A percentile compares a stretch with the other conserved stretches of the same genome.
phyloP scores from a whole-genome alignment of 2,797 vertebrate species.

The Anguilla megastoma region DNA sequence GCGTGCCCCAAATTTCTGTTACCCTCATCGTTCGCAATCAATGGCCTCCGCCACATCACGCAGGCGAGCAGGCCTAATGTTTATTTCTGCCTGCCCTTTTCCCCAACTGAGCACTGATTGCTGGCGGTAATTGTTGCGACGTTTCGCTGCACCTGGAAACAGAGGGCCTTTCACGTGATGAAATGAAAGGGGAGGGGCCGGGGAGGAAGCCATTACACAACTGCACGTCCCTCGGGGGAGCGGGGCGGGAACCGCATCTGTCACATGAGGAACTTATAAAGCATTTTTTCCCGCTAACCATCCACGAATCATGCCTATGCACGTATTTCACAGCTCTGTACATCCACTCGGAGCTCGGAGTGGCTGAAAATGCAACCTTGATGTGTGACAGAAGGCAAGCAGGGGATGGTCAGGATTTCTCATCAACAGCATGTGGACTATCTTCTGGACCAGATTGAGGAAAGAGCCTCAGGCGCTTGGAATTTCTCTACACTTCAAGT shows the following conservation, averaged over 20 bases:
- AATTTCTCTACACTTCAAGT: neutral
- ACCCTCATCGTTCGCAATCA: neutral
- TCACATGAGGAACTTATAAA: constrained; percentile 34
- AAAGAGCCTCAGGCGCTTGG: neutral
- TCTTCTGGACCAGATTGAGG: neutral
- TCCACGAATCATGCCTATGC: neutral
- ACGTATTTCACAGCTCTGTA: neutral
- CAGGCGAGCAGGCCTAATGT: constrained; percentile 16
- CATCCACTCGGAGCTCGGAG: neutral
- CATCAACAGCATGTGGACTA: neutral
- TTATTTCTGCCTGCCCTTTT: constrained; percentile 15
- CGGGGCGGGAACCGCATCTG: constrained; percentile 33
- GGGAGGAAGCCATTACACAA: constrained; percentile 31
- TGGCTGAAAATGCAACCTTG: neutral
- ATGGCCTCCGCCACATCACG: neutral
- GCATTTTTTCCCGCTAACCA: constrained; percentile 21
- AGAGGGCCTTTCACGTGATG: constrained; percentile 15
- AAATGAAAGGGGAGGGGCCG: constrained; percentile 10
- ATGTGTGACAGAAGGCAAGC: neutral
- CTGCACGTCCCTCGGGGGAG: constrained; percentile 6
- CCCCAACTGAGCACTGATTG: constrained; percentile 4
- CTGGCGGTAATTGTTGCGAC: constrained; percentile 13
- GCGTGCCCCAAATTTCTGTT: too few species aligned
- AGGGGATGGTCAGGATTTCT: neutral
- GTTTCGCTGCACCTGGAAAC: constrained; percentile 28